phyloP scores from a whole-genome alignment of 2,113 vertebrate genomes.

The Jaculus jaculus region DNA sequence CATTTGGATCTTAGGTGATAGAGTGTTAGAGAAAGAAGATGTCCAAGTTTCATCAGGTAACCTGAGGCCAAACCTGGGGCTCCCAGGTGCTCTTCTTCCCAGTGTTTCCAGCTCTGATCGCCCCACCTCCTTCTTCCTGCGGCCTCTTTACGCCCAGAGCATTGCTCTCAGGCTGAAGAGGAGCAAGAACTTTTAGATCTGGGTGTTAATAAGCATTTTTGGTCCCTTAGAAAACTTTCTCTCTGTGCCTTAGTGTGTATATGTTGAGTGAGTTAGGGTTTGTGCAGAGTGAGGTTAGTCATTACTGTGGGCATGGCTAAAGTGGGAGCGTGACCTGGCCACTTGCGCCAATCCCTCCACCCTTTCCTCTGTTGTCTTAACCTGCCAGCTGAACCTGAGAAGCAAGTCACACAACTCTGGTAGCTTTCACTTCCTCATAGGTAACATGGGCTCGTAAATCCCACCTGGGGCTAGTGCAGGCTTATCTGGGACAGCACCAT shows the following conservation, averaged over 20 bases:
- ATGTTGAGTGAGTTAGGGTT: neutral
- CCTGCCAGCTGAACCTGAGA: neutral
- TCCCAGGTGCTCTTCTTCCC: neutral
- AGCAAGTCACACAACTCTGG: neutral
- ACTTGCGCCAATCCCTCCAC: rapidly evolving
- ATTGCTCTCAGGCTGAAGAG: neutral
- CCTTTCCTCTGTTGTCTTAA: neutral
- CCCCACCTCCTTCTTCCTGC: neutral
- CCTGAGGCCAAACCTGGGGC: neutral
- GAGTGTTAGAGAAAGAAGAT: neutral
- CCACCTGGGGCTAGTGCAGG: neutral
- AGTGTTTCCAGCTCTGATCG: neutral
- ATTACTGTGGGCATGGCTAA: neutral
- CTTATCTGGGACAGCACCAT: rapidly evolving
- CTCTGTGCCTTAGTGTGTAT: no score
- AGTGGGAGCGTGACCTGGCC: neutral
- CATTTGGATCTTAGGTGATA: neutral
- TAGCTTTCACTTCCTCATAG: neutral
- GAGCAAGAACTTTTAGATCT: neutral
- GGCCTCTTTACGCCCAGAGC: rapidly evolving
- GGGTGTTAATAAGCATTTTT: neutral
- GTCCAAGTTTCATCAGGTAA: neutral
- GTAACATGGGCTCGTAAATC: rapidly evolving
- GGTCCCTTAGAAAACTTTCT: neutral
- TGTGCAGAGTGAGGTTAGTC: neutral